phyloP scores from a whole-genome alignment of 2,797 vertebrate species.

The Hemibagrus guttatus region DNA sequence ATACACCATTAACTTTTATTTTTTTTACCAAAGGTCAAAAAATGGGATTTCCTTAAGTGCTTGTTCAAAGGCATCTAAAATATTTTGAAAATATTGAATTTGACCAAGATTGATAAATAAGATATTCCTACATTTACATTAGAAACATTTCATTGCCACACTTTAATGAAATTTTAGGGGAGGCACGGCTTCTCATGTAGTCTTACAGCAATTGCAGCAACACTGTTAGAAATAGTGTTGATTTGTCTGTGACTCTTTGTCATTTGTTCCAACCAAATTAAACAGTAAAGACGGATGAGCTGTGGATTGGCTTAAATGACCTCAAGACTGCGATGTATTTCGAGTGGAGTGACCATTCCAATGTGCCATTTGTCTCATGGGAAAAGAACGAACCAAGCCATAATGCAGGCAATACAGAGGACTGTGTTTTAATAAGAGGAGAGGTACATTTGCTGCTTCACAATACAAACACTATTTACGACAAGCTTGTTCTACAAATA shows the following conservation, averaged over 20 bases:
- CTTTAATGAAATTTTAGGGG: background rate
- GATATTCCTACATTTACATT: background rate
- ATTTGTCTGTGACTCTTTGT: background rate
- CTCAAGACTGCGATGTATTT: constrained; percentile 84
- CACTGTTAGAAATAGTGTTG: background rate
- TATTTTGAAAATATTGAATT: background rate
- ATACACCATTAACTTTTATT: background rate
- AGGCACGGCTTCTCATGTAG: background rate
- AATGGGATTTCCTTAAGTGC: too few species aligned
- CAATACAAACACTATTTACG: too few species aligned
- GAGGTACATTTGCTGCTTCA: constrained; percentile 70
- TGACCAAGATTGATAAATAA: background rate
- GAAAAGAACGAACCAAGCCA: constrained; percentile 80
- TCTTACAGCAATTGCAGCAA: background rate
- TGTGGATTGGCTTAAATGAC: constrained; percentile 95
- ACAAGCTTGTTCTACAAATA: background rate
- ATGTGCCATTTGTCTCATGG: constrained; percentile 86
- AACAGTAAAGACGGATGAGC: constrained; percentile 78
- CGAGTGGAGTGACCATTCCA: constrained; percentile 88
- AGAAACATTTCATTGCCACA: background rate
- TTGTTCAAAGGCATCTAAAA: too few species aligned
- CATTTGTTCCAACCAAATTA: background rate
- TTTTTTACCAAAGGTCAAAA: too few species aligned
- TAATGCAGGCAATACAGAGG: constrained; percentile 70
- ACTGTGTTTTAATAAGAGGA: constrained; percentile 88